phyloP scores from a whole-genome alignment of 2,113 vertebrate genomes.

The Bufo bufo region DNA sequence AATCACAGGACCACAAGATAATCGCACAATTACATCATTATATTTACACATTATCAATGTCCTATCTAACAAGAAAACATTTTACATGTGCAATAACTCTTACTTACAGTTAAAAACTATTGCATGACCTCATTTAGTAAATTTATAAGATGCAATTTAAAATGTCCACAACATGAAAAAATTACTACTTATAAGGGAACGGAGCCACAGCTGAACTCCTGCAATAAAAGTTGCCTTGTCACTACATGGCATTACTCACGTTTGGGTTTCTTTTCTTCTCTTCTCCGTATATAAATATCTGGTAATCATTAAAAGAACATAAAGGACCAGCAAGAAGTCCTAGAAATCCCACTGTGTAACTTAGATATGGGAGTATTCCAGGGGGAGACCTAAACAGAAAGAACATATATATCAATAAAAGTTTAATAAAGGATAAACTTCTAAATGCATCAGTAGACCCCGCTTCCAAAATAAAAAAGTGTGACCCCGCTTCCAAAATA shows the following conservation, averaged over 20 bases:
- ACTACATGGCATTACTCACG: conserved; percentile 7
- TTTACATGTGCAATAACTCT: not conserved
- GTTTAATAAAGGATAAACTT: not conserved
- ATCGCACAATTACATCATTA: not conserved
- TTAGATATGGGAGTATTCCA: conserved; percentile 52
- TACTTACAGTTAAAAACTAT: not conserved
- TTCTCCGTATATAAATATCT: conserved; percentile 56
- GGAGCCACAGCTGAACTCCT: not conserved
- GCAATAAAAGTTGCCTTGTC: not conserved
- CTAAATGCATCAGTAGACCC: not conserved
- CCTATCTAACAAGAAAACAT: not conserved
- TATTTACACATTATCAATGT: not conserved
- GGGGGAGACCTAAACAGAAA: conserved; percentile 35
- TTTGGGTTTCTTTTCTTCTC: conserved; percentile 36
- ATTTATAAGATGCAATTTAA: not conserved
- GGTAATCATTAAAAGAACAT: conserved; percentile 58
- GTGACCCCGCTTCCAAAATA: not conserved
- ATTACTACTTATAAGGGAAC: not conserved
- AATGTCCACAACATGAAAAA: not conserved
- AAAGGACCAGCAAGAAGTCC: conserved; percentile 60
- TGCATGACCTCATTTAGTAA: too few species aligned
- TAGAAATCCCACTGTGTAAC: conserved; percentile 59
- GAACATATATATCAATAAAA: not conserved
- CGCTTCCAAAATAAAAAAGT: too few species aligned
- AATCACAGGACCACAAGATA: not conserved